These are phyloP conservation scores for Sminthurinus signatus DNA, from an alignment of 1,140 invertebrate species.

Conservation along the genomic window DNA sequence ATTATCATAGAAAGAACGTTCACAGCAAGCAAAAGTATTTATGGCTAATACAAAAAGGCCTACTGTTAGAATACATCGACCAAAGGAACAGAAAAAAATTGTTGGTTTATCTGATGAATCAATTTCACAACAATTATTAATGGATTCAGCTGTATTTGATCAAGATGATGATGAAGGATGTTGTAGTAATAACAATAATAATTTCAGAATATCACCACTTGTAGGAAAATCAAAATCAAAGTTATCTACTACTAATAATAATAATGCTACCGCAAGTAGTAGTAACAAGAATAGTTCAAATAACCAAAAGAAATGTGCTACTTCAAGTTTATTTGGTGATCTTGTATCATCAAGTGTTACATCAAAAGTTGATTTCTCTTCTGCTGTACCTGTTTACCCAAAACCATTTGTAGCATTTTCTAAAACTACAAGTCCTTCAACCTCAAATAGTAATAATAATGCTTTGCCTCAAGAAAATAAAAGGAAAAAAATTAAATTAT, in stretches of 20 bases:
- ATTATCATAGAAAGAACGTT: conserved; percentile 7
- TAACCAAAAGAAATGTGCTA: background rate
- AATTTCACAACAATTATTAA: no score
- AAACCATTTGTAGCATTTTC: conserved; percentile 17
- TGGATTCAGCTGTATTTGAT: no score
- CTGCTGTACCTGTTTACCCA: background rate
- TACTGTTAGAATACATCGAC: background rate
- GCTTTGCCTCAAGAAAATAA: background rate
- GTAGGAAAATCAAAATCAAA: background rate
- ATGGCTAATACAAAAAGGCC: background rate
- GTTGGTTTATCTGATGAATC: background rate
- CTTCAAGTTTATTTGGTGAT: conserved; percentile 2
- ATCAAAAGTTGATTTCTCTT: conserved; percentile 1
- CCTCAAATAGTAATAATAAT: no score
- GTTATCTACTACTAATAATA: background rate
- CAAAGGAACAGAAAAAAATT: background rate
- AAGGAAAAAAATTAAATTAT: conserved; percentile 11
- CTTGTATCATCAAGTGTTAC: background rate
- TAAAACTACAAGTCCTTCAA: background rate
- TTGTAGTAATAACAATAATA: background rate
- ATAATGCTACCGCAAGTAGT: background rate
- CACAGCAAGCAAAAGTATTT: background rate
- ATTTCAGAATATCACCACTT: background rate
- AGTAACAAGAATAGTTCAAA: no score
- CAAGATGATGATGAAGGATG: no score